Evolutionary conservation across 37 sponge, comb jelly and placozoan genomes (phyloP).

Genomic region (Diacarnus erythraeanus): DNA sequence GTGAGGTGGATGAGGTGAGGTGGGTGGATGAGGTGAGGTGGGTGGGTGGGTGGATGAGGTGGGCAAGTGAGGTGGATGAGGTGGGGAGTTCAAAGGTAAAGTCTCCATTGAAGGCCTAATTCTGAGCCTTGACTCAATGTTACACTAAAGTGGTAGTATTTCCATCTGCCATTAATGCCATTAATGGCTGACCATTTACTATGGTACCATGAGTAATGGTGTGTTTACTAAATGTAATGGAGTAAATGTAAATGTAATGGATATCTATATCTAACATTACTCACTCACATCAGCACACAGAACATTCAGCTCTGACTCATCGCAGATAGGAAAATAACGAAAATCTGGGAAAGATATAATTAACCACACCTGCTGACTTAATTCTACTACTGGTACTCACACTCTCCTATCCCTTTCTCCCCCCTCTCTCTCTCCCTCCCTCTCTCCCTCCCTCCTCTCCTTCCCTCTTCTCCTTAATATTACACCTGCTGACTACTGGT

Average conservation of each 20-base stretch:
- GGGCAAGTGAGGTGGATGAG: neutral
- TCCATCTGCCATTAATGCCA: too few species aligned
- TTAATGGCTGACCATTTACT: too few species aligned
- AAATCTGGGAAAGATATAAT: constrained; percentile 17
- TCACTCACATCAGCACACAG: constrained; percentile 45
- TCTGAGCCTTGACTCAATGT: too few species aligned
- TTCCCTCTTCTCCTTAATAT: neutral
- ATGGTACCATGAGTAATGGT: too few species aligned
- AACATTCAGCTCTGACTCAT: constrained; percentile 17
- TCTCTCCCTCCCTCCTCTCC: constrained; percentile 3
- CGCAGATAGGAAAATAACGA: constrained; percentile 30
- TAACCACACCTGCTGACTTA: neutral
- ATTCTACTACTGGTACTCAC: neutral
- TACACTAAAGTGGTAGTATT: too few species aligned
- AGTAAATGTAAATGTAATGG: neutral
- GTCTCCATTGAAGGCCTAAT: too few species aligned
- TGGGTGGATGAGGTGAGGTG: neutral
- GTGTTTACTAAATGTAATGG: too few species aligned
- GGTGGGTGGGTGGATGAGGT: too few species aligned
- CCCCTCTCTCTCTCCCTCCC: neutral
- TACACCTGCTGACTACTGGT: neutral
- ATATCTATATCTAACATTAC: neutral
- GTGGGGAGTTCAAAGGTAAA: too few species aligned
- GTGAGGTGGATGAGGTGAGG: neutral
- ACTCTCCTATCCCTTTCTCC: neutral